Conservation (phyloP, 2,888 invertebrate species). For the Drosophila eohydei region DNA sequence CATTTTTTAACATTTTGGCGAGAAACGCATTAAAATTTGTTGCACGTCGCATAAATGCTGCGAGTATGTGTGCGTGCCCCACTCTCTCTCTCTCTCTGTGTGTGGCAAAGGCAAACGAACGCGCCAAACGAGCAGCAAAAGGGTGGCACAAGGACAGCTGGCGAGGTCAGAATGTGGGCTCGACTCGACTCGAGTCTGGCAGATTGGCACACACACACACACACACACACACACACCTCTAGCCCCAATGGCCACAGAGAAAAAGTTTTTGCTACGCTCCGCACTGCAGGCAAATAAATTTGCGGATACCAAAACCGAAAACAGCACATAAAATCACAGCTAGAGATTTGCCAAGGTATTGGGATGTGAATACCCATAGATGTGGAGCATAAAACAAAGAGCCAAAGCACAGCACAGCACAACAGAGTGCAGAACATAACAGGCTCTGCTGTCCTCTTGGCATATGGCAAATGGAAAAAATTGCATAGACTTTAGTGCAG, state of each 20-base stretch:
- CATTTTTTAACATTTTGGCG: slow-evolving; percentile 78
- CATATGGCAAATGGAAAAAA: slow-evolving; percentile 13
- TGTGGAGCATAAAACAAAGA: slow-evolving; percentile 15
- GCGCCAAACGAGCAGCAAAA: slow-evolving; percentile 39
- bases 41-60: slow-evolving; percentile 80
- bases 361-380: slow-evolving; percentile 6
- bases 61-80: slow-evolving; percentile 30
- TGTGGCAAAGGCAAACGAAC: slow-evolving; percentile 48
- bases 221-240: slow-evolving; percentile 12
- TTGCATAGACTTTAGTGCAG: slow-evolving; percentile 10
- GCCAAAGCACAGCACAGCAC: not conserved
- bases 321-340: slow-evolving; percentile 78
- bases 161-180: slow-evolving; percentile 22
- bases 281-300: slow-evolving; percentile 78
- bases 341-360: slow-evolving; percentile 67
- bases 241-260: slow-evolving; percentile 29
- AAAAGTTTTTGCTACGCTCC: slow-evolving; percentile 68
- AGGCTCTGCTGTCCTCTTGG: slow-evolving; percentile 2
- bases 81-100: slow-evolving; percentile 26
- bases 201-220: slow-evolving; percentile 15
- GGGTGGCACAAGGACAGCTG: slow-evolving; percentile 44
- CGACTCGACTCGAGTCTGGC: slow-evolving; percentile 14
- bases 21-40: slow-evolving; percentile 81
- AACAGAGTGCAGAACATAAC: not conserved
- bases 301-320: slow-evolving; percentile 77